These are phyloP conservation scores for Microcaecilia unicolor DNA, from an alignment of 2,797 vertebrate species.

Conservation along the genomic window DNA sequence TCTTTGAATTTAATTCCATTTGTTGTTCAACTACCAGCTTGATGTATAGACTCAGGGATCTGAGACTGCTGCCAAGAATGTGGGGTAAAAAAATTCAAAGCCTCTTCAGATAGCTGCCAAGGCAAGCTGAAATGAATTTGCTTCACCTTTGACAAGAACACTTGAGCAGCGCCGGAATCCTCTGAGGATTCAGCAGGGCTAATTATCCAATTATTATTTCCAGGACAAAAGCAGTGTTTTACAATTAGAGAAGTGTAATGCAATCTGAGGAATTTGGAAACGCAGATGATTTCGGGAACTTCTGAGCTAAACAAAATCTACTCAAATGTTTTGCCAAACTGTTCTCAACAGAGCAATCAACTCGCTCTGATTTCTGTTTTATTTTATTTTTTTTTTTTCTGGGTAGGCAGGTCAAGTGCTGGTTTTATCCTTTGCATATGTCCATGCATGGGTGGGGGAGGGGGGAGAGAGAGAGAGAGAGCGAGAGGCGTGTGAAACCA, in stretches of 20 bases:
- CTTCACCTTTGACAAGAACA: slow-evolving; percentile 66
- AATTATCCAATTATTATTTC: slow-evolving; percentile 71
- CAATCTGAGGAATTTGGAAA: slow-evolving; percentile 48
- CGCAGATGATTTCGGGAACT: slow-evolving; percentile 44
- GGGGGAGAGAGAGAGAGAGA: too few species aligned
- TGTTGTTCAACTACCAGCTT: slow-evolving; percentile 62
- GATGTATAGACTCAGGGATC: slow-evolving; percentile 59
- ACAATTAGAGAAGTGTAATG: slow-evolving; percentile 44
- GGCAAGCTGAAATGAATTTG: slow-evolving; percentile 53
- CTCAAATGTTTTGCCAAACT: slow-evolving; percentile 26
- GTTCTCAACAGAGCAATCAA: slow-evolving; percentile 8
- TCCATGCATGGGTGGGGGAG: too few species aligned
- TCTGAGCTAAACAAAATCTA: slow-evolving; percentile 34
- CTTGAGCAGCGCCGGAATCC: slow-evolving; percentile 47
- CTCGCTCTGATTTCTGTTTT: too few species aligned
- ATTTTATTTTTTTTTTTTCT: too few species aligned
- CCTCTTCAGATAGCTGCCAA: slow-evolving; percentile 41
- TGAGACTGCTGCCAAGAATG: slow-evolving; percentile 50
- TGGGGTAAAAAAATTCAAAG: slow-evolving; percentile 41
- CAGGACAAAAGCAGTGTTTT: slow-evolving; percentile 48
- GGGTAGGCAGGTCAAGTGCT: too few species aligned
- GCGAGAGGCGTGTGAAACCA: too few species aligned
- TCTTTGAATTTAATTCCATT: slow-evolving; percentile 69
- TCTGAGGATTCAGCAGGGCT: slow-evolving; percentile 62
- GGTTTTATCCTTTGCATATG: too few species aligned